Percentiles rank a stretch among this genome's conserved stretches.
These are phyloP conservation scores for Neolamprologus longior DNA, from an alignment of 2,113 vertebrate species.

Conservation along the genomic window DNA sequence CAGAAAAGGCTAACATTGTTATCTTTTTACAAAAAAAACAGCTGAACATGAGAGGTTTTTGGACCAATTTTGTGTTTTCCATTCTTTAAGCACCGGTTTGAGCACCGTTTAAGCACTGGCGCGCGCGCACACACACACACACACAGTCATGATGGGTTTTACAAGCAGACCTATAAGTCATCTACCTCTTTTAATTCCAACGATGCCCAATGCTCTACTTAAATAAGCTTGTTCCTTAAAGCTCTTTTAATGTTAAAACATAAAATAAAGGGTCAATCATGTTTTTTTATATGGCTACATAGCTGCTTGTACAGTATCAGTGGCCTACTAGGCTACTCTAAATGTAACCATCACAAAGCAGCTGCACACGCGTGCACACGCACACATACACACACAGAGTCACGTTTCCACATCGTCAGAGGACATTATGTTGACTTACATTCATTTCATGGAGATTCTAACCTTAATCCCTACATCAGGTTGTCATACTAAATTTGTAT, in stretches of 20 bases:
- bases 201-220: background rate
- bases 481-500: background rate
- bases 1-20: no score
- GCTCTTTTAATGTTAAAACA: background rate
- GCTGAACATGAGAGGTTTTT: no score
- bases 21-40: no score
- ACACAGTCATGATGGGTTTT: background rate
- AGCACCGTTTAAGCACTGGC: no score
- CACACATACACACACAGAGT: background rate
- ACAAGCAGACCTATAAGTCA: background rate
- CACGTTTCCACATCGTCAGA: background rate
- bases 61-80: no score
- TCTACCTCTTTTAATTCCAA: background rate
- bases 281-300: background rate
- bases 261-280: background rate
- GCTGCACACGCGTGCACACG: background rate
- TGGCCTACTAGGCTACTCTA: conserved; percentile 2
- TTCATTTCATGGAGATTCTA: background rate
- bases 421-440: background rate
- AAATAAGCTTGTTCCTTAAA: background rate
- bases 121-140: rapidly evolving
- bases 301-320: background rate
- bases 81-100: no score
- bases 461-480: background rate
- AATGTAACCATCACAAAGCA: conserved; percentile 21